phyloP scores from a whole-genome alignment of 2,113 vertebrate genomes.

The Spea multiplicata region DNA sequence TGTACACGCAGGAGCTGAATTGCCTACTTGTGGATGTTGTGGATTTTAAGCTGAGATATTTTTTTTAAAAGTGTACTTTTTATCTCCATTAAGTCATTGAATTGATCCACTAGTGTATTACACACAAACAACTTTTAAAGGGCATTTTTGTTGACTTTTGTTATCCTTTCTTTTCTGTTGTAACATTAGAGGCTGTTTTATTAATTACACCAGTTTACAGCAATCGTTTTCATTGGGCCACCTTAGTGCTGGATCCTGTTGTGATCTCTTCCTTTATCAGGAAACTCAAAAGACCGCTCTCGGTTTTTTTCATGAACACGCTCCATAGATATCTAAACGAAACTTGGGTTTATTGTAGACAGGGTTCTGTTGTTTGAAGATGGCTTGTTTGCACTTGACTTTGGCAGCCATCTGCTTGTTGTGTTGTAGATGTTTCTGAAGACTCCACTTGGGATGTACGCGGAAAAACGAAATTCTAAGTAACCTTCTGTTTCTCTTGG shows the following conservation, averaged over 20 bases:
- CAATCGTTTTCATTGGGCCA: not conserved
- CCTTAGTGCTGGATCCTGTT: not conserved
- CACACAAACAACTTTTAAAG: too few species aligned
- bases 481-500: slow-evolving; percentile 34
- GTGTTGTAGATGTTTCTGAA: slow-evolving; percentile 12
- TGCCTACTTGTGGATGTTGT: too few species aligned
- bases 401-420: slow-evolving; percentile 16
- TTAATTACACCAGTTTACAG: not conserved
- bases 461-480: slow-evolving; percentile 26
- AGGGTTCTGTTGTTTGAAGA: not conserved
- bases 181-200: too few species aligned
- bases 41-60: too few species aligned
- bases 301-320: not conserved
- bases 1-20: too few species aligned
- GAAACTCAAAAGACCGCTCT: not conserved
- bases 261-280: not conserved
- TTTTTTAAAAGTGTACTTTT: too few species aligned
- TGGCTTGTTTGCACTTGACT: slow-evolving; percentile 3
- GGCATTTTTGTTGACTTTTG: too few species aligned
- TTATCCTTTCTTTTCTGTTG: too few species aligned
- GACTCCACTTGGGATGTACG: slow-evolving; percentile 35
- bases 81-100: too few species aligned
- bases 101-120: too few species aligned
- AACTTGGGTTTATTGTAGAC: not conserved
- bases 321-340: not conserved